A percentile compares a stretch with the other conserved stretches of the same genome.
These are phyloP conservation scores for Phocides pigmalion DNA, from an alignment of 1,140 invertebrate species.

Conservation along the genomic window DNA sequence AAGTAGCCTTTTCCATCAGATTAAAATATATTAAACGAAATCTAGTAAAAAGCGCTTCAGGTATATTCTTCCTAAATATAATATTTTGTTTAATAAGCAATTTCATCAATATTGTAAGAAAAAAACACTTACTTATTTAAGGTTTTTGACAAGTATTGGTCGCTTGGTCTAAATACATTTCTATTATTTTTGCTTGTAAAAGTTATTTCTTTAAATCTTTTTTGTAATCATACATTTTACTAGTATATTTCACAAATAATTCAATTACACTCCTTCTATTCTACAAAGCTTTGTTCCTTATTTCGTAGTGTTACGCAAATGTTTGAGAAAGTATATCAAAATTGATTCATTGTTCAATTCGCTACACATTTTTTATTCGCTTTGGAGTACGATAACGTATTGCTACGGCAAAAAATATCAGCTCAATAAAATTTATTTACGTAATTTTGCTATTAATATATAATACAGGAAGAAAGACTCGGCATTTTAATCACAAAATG, in stretches of 20 bases:
- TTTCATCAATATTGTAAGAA: too few species aligned
- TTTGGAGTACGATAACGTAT: slow-evolving; percentile 1
- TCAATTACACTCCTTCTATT: slow-evolving; percentile 10
- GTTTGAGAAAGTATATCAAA: slow-evolving; percentile 5
- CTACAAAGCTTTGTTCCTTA: slow-evolving; percentile 9
- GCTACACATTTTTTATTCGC: slow-evolving; percentile 13
- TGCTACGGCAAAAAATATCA: background rate
- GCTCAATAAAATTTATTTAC: background rate
- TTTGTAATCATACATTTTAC: background rate
- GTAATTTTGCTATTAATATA: background rate
- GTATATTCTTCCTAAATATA: too few species aligned
- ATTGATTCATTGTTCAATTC: slow-evolving; percentile 13
- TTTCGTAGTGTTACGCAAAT: slow-evolving; percentile 9
- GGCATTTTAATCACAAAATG: too few species aligned
- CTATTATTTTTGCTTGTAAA: too few species aligned
- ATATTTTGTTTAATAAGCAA: too few species aligned
- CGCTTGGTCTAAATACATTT: too few species aligned
- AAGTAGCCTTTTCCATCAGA: too few species aligned
- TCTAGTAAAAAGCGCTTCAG: too few species aligned
- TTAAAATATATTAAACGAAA: too few species aligned
- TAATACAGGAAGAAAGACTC: too few species aligned
- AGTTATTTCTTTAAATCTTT: background rate
- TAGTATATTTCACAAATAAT: slow-evolving; percentile 12
- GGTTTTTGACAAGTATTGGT: too few species aligned
- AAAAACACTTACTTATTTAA: too few species aligned